phyloP scores from a whole-genome alignment of 2,888 invertebrate species.

The Leucozona laternaria region DNA sequence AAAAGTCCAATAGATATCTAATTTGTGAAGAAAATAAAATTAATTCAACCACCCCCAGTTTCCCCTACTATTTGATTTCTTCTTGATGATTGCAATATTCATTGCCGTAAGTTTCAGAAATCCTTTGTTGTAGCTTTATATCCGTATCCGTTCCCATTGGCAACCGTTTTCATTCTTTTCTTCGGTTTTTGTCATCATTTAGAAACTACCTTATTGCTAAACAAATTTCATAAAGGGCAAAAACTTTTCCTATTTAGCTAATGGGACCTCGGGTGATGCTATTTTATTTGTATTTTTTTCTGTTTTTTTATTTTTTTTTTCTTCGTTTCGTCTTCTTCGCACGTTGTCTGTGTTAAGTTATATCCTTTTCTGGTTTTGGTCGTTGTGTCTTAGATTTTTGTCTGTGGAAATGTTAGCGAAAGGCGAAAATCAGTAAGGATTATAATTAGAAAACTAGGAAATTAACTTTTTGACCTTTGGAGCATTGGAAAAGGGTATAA shows the following conservation, averaged over 20 bases:
- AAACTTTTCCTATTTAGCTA: slow-evolving; percentile 74
- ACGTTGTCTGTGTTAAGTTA: slow-evolving; percentile 30
- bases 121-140: slow-evolving; percentile 42
- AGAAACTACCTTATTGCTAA: slow-evolving; percentile 35
- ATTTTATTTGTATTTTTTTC: slow-evolving; percentile 34
- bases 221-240: slow-evolving; percentile 59
- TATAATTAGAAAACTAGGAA: slow-evolving; percentile 67
- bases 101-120: slow-evolving; percentile 9
- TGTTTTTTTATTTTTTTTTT: no score
- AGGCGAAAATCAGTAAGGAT: slow-evolving; percentile 23
- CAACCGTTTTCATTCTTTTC: slow-evolving; percentile 27
- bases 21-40: no score
- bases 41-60: neutral
- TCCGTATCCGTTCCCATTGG: slow-evolving; percentile 46
- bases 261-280: slow-evolving; percentile 63
- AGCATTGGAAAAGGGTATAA: slow-evolving; percentile 17
- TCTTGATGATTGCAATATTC: slow-evolving; percentile 18
- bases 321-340: slow-evolving; percentile 15
- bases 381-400: neutral
- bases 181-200: slow-evolving; percentile 24
- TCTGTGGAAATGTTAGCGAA: neutral
- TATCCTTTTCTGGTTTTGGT: neutral
- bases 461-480: slow-evolving; percentile 49
- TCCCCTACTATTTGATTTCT: slow-evolving; percentile 6
- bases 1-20: no score